These are phyloP conservation scores for Notothenia rossii DNA, from an alignment of 2,113 vertebrate species.

Conservation along the genomic window DNA sequence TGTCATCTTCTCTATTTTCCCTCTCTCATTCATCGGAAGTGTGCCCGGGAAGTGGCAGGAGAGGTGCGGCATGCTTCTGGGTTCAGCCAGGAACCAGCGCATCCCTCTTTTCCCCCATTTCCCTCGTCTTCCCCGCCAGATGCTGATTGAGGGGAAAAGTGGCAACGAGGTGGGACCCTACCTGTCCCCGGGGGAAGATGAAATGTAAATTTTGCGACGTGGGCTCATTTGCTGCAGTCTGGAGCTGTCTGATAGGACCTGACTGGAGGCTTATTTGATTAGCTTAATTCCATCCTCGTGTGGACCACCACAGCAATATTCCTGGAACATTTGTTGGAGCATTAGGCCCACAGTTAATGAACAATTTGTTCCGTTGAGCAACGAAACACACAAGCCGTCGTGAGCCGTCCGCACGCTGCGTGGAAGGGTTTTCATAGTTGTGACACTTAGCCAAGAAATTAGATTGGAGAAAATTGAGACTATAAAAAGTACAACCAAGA, in stretches of 20 bases:
- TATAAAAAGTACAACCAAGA: constrained; percentile 43
- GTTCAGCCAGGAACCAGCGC: constrained; percentile 37
- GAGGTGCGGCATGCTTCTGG: constrained; percentile 48
- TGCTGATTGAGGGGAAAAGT: constrained; percentile 60
- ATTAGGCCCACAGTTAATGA: constrained; percentile 80
- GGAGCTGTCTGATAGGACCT: constrained; percentile 83
- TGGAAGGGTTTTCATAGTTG: constrained; percentile 48
- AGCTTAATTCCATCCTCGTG: constrained; percentile 81
- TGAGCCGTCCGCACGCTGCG: constrained; percentile 34
- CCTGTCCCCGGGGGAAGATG: constrained; percentile 73
- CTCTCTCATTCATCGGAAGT: constrained; percentile 62
- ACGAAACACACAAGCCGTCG: constrained; percentile 61
- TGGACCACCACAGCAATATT: constrained; percentile 74
- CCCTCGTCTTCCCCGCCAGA: constrained; percentile 56
- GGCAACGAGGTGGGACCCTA: constrained; percentile 58
- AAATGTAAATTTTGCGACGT: constrained; percentile 81
- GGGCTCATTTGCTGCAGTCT: constrained; percentile 81
- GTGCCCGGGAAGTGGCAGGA: constrained; percentile 56
- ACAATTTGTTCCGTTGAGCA: constrained; percentile 78
- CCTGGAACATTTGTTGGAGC: constrained; percentile 71
- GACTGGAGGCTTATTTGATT: constrained; percentile 85
- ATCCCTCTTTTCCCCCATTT: constrained; percentile 43
- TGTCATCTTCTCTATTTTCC: constrained; percentile 76
- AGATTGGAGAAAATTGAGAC: constrained; percentile 34
- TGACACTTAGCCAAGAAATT: constrained; percentile 60